Conservation (phyloP, 2,113 vertebrate species). For the Sorex araneus region DNA sequence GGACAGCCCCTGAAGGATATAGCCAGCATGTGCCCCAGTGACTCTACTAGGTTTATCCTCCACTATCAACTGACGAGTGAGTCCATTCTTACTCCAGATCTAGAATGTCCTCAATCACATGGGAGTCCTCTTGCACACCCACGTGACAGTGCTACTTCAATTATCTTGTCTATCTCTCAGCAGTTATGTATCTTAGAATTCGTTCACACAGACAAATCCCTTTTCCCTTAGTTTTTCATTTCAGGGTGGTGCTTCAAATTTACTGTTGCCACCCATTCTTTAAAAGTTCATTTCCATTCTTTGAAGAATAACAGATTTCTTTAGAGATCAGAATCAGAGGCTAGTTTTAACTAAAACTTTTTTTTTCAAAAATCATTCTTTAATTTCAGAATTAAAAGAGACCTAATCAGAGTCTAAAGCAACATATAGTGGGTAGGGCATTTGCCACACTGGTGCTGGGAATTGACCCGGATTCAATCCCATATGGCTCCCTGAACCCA, state of each 20-base stretch:
- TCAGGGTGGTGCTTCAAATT: not conserved
- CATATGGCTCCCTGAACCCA: too few species aligned
- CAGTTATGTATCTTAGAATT: not conserved
- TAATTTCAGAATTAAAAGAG: constrained; percentile 32
- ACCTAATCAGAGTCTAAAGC: too few species aligned
- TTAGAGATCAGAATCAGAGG: constrained; percentile 2
- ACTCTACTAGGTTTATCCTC: not conserved
- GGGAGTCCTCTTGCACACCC: not conserved
- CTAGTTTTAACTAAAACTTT: constrained; percentile 30
- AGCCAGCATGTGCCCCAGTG: not conserved
- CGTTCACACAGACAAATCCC: not conserved
- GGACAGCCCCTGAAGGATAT: not conserved
- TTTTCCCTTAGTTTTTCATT: not conserved
- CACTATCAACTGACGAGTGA: not conserved
- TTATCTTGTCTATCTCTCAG: not conserved
- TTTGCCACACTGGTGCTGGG: too few species aligned
- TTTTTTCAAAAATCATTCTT: not conserved
- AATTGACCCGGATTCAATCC: too few species aligned
- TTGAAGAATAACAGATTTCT: not conserved
- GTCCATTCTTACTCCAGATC: not conserved
- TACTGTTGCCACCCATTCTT: not conserved
- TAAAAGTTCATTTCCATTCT: not conserved
- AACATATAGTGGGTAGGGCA: too few species aligned
- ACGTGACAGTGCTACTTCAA: not conserved
- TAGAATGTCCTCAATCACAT: not conserved